These are phyloP conservation scores for Siphamia tubifer DNA, from an alignment of 2,113 vertebrate species.

Conservation along the genomic window DNA sequence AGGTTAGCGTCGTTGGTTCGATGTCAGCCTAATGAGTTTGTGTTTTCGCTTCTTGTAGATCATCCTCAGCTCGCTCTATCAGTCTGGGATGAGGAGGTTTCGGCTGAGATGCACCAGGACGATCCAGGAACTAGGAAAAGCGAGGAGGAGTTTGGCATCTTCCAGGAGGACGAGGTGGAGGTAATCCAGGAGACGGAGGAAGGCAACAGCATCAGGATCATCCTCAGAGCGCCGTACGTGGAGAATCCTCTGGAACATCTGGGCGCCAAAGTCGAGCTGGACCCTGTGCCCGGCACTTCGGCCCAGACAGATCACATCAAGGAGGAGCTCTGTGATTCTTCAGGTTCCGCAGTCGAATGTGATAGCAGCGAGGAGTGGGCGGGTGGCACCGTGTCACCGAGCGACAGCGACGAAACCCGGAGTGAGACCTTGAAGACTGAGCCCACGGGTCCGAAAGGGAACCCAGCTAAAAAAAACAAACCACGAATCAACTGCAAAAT, in stretches of 20 bases:
- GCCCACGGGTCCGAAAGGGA: not conserved
- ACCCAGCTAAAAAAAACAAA: not conserved
- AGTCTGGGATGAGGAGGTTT: conserved; percentile 44
- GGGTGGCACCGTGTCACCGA: not conserved
- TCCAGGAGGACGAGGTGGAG: not conserved
- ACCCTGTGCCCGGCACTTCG: conserved; percentile 34
- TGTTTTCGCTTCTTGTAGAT: not conserved
- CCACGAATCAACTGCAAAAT: conserved; percentile 44
- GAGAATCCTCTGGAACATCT: not conserved
- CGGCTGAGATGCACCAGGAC: conserved; percentile 1
- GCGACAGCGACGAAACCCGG: conserved; percentile 4
- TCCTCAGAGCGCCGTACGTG: conserved; percentile 3
- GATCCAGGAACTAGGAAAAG: not conserved
- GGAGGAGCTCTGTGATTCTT: not conserved
- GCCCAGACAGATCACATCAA: not conserved
- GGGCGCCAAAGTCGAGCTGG: not conserved
- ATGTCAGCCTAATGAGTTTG: not conserved
- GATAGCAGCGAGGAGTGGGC: conserved; percentile 43
- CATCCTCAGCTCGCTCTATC: conserved; percentile 38
- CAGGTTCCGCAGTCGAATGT: not conserved
- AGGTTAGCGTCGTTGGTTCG: too few species aligned
- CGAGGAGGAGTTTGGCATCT: not conserved
- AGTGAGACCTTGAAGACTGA: not conserved
- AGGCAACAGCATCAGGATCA: conserved; percentile 15
- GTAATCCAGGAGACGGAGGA: not conserved